A percentile compares a stretch with the other conserved stretches of the same genome.
phyloP scores from a whole-genome alignment of 2,888 invertebrate species.

The Leptopterna dolabrata region DNA sequence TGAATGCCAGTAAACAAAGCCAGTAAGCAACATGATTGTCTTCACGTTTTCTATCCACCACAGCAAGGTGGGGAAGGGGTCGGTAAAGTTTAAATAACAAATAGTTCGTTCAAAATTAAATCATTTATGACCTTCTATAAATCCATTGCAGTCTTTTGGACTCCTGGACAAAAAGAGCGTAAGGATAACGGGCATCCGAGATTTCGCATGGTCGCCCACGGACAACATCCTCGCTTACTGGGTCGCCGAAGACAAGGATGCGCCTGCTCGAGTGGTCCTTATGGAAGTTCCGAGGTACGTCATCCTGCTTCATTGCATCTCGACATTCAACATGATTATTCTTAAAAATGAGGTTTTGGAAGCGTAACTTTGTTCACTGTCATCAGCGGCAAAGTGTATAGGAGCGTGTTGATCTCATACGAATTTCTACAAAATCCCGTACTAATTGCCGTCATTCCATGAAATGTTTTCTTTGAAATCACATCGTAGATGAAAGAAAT shows the following conservation, averaged over 20 bases:
- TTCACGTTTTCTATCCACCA: too few relatives aligned
- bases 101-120: too few relatives aligned
- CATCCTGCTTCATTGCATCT: neutral
- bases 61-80: too few relatives aligned
- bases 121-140: too few relatives aligned
- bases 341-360: neutral
- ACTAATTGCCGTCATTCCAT: too few relatives aligned
- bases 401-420: neutral
- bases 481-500: too few relatives aligned
- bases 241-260: constrained; percentile 97
- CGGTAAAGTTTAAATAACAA: too few relatives aligned
- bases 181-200: constrained; percentile 88
- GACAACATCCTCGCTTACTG: constrained; percentile 97
- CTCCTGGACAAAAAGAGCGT: constrained; percentile 94
- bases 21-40: too few relatives aligned
- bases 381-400: too few relatives aligned
- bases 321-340: neutral
- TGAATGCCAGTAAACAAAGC: too few relatives aligned
- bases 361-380: neutral
- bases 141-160: constrained; percentile 80
- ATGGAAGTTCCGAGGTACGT: constrained; percentile 86
- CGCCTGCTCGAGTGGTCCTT: constrained; percentile 93
- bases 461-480: too few relatives aligned
- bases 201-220: constrained; percentile 98
- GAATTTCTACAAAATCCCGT: too few relatives aligned